Evolutionary conservation across 35 echinoderm and acorn worm species (phyloP).

Genomic region (Amphiura filiformis): DNA sequence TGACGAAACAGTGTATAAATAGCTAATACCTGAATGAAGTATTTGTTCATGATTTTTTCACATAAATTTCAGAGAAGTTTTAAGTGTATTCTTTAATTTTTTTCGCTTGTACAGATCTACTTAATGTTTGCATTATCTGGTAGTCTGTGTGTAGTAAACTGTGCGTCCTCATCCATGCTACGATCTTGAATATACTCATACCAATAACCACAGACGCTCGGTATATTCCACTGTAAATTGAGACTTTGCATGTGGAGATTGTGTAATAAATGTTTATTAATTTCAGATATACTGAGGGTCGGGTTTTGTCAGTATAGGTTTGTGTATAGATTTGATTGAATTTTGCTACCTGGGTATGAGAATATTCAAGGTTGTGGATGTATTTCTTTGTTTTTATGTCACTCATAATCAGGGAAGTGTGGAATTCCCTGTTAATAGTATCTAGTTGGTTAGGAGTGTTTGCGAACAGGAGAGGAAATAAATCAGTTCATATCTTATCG

Average conservation of each 20-base stretch:
- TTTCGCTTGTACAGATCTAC: background rate
- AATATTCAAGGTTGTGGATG: background rate
- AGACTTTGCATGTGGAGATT: background rate
- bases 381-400: no score
- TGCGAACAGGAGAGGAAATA: no score
- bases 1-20: background rate
- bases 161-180: background rate
- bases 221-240: background rate
- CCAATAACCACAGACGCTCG: background rate
- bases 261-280: background rate
- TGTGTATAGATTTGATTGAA: background rate
- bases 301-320: background rate
- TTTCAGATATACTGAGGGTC: background rate
- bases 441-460: background rate
- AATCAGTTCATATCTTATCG: no score
- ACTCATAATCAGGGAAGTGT: no score
- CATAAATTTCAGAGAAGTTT: constrained; percentile 8
- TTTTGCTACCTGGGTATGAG: background rate
- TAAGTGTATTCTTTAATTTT: constrained; percentile 2
- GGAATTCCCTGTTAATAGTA: no score
- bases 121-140: constrained; percentile 3
- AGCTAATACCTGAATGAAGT: background rate
- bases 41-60: constrained; percentile 11
- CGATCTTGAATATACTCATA: background rate
- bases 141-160: background rate